Evolutionary conservation across 1,140 invertebrate species (phyloP), one percentile per base, ranked within the genome.

Genomic region (Ostrea edulis): DNA sequence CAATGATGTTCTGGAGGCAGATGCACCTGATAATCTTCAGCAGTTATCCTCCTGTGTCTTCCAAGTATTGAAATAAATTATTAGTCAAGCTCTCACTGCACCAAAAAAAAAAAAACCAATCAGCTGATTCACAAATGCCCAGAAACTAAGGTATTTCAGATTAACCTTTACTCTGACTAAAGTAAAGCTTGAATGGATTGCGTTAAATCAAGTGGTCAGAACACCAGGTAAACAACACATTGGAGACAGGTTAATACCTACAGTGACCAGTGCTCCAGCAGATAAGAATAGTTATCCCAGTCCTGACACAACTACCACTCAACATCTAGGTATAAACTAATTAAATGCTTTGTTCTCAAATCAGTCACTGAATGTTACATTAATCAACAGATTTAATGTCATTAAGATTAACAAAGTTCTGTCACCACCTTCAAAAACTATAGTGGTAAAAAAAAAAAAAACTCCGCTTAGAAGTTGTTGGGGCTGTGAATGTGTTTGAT

Each of bases 171-270:
- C n/a, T 77, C 12, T 77, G 68, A 25, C 25, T 77, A 14, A 62
- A 62, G n/a, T 62, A n/a, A 62, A 62, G 25, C 68, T 35, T 35
- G 25, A 77, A 77, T 77, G 29, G 68, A 77, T 77, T 25, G 29
- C 35, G 29, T 25, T 77, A 77, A 77, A 77, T 77, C 68, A 77
- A 77, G 68, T 29, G 68, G 25, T 25, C 25, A 77, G 25, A 25
- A 29, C 68, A 7, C 25, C 29, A 77, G 68, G 68, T 77, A 77
- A 77, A 77, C 68, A 77, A 77, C 22, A 77, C 68, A 77, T 29
- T 29, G 8, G 29, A 35, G 22, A 77, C 25, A 77, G 68, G 68
- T 77, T 25, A 77, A 77, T 25, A 77, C 25, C 68, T 77, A 25
- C 9, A 77, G 8, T 77, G 68, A 29, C 68, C 68, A 71, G 5